Evolutionary conservation across 2,888 invertebrate species (phyloP), one percentile per base, ranked within the genome.

Genomic region (Ochropacha duplaris): DNA sequence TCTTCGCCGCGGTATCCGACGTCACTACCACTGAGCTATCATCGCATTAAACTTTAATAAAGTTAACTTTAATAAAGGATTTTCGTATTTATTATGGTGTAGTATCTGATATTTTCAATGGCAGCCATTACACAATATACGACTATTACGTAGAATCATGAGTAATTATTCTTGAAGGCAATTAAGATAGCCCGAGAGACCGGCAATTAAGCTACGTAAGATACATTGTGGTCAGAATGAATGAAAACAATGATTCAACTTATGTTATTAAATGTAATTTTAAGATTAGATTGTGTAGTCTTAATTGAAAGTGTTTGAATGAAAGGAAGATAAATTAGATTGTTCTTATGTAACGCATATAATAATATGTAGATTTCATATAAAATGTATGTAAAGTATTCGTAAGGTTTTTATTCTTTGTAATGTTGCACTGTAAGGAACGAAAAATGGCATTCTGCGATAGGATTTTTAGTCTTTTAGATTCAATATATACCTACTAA

Each of bases 21-120:
- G n/a, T n/a, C n/a, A n/a, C n/a, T 59, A 57, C 54, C 56, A 57
- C 22, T 22, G 49, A n/a, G n/a, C n/a, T n/a, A n/a, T n/a, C n/a
- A n/a, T n/a, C n/a, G n/a, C n/a, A n/a, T n/a, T n/a, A n/a, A n/a
- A n/a, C n/a, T n/a, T n/a, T n/a, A n/a, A n/a, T n/a, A n/a, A n/a
- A n/a, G 14, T 2, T 14, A 34, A 54, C 31, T 56, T 39, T 39
- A 16, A 39, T 39, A 16, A 5, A 39, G 16, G 16, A 16, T 39
- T 39, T 39, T 39, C 5, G 39, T 39, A n/a, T 28, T 58, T 49
- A 56, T 58, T 57, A 44, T 50, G 52, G 49, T 54, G 26, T 57
- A n/a, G n/a, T 60, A 62, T 62, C 60, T 55, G 61, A 58, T 55
- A 36, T 22, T 58, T 55, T 61, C 57, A 54, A 56, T 54, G 44